Conservation (phyloP, 2,797 vertebrate genomes). For the Ciconia nigra region DNA sequence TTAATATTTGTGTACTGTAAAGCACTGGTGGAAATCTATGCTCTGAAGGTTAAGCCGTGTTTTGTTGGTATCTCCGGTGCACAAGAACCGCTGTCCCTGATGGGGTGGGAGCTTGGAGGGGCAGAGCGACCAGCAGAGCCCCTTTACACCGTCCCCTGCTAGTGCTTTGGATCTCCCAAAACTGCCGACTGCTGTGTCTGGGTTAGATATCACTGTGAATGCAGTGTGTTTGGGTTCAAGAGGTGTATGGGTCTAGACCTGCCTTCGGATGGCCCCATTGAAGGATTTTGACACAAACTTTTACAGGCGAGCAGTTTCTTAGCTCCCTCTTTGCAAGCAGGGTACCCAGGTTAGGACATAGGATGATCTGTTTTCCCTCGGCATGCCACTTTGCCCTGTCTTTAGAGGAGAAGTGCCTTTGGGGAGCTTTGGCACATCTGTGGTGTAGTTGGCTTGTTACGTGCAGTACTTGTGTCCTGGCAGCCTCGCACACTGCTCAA, state of each 20-base stretch:
- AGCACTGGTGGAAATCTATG: background rate
- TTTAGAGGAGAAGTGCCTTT: background rate
- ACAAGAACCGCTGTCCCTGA: background rate
- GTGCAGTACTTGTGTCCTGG: background rate
- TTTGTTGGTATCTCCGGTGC: background rate
- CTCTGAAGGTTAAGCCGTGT: background rate
- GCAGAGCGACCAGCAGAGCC: background rate
- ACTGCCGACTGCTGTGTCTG: accelerated
- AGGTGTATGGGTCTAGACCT: background rate
- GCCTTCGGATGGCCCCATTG: background rate
- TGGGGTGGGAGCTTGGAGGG: background rate
- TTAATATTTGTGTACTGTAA: slow-evolving; percentile 6
- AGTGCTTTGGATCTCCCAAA: background rate
- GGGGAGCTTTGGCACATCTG: background rate
- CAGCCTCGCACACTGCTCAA: background rate
- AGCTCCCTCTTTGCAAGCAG: background rate
- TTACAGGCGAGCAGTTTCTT: background rate
- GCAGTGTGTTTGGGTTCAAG: background rate
- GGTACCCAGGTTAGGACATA: background rate
- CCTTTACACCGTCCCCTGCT: background rate
- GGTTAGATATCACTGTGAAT: background rate
- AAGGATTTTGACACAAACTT: background rate
- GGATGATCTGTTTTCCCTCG: background rate
- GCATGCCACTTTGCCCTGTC: accelerated
- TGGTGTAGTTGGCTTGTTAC: background rate